A percentile compares a stretch with the other conserved stretches of the same genome.
Conservation (phyloP, 2,797 vertebrate genomes). For the Helicolenus hilgendorfi region DNA sequence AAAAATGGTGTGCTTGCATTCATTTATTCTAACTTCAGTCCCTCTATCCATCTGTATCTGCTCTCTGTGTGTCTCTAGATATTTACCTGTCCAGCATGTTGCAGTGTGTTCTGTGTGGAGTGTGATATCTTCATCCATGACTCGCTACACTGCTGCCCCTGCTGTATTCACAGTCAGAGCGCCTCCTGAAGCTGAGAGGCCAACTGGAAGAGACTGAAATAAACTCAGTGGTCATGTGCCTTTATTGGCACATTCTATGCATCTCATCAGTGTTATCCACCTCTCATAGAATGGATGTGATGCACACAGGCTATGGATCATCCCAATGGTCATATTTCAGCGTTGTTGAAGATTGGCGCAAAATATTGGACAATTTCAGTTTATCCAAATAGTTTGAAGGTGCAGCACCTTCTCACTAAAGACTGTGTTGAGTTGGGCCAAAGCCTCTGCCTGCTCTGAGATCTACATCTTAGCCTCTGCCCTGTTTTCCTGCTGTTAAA, state of each 20-base stretch:
- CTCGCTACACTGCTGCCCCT: slow-evolving; percentile 96
- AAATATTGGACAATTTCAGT: background rate
- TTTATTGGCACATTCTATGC: background rate
- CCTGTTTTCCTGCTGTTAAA: background rate
- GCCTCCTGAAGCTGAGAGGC: slow-evolving; percentile 40
- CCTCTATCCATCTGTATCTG: background rate
- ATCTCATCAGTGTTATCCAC: background rate
- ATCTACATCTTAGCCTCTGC: background rate
- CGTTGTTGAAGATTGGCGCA: background rate
- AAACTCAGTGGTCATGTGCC: background rate
- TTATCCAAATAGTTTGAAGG: background rate
- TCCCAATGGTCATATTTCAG: background rate
- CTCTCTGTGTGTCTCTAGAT: slow-evolving; percentile 85
- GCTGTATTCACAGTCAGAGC: slow-evolving; percentile 92
- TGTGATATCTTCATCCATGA: slow-evolving; percentile 98
- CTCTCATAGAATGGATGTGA: background rate
- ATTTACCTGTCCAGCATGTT: slow-evolving; percentile 92
- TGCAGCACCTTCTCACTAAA: background rate
- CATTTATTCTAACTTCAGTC: background rate
- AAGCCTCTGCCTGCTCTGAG: background rate
- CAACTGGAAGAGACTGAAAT: background rate
- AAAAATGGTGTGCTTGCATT: background rate
- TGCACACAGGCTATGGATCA: background rate
- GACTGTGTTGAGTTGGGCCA: background rate
- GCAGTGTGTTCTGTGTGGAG: slow-evolving; percentile 93